Percentiles rank a stretch among this genome's conserved stretches.
phyloP scores from a whole-genome alignment of 1,140 invertebrate species.

The Diachasmimorpha longicaudata region DNA sequence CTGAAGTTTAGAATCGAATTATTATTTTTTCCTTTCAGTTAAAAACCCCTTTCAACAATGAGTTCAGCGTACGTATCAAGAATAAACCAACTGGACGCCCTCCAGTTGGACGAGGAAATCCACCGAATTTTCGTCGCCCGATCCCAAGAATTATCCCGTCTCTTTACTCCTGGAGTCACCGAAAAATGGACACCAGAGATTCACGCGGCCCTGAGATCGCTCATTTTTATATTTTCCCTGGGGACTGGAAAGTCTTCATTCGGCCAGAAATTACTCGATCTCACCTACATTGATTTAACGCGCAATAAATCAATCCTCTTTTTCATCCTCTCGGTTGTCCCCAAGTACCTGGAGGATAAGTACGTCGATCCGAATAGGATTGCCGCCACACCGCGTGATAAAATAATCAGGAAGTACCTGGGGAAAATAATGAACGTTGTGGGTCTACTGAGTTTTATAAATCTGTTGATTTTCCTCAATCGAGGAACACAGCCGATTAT shows the following conservation, averaged over 20 bases:
- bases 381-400: background rate
- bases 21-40: no score
- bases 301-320: slow-evolving; percentile 46
- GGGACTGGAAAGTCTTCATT: slow-evolving; percentile 50
- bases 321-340: slow-evolving; percentile 45
- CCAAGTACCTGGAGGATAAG: slow-evolving; percentile 48
- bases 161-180: slow-evolving; percentile 39
- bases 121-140: slow-evolving; percentile 50
- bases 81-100: slow-evolving; percentile 57
- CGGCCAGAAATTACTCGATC: slow-evolving; percentile 54
- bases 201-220: slow-evolving; percentile 45
- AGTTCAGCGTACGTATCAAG: slow-evolving; percentile 47
- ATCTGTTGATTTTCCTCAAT: slow-evolving; percentile 51
- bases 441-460: slow-evolving; percentile 48
- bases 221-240: slow-evolving; percentile 56
- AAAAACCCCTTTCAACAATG: no score
- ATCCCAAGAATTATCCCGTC: slow-evolving; percentile 43
- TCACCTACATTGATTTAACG: slow-evolving; percentile 49
- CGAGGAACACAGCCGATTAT: slow-evolving; percentile 50
- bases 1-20: no score
- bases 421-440: slow-evolving; percentile 39
- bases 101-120: slow-evolving; percentile 55
- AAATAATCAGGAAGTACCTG: slow-evolving; percentile 16
- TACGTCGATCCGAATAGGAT: slow-evolving; percentile 32
- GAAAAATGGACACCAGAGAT: slow-evolving; percentile 55